Percentiles rank a stretch among this genome's conserved stretches.
These are phyloP conservation scores for Rhabdophis nuchalis DNA, from an alignment of 2,797 vertebrate species.

Conservation along the genomic window DNA sequence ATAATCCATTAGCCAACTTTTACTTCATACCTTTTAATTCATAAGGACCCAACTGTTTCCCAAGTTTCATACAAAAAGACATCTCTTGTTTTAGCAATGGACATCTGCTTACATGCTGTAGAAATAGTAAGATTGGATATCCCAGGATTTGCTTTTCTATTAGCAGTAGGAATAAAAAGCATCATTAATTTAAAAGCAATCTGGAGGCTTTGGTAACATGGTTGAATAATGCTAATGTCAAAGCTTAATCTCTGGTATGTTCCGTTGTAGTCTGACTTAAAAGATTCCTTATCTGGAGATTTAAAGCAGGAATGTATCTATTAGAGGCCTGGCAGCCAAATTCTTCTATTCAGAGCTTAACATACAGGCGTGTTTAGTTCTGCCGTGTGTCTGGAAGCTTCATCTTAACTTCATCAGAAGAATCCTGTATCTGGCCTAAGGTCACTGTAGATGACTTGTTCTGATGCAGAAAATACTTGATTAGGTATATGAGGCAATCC, in stretches of 20 bases:
- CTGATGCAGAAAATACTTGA: background rate
- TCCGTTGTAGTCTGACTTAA: background rate
- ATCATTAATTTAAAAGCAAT: background rate
- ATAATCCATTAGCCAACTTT: conserved; percentile 14
- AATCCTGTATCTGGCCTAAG: background rate
- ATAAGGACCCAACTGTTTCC: background rate
- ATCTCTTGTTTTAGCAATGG: background rate
- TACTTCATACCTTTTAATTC: background rate
- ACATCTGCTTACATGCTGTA: conserved; percentile 1
- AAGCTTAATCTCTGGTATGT: background rate
- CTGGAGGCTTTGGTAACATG: fast-evolving
- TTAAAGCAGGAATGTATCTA: background rate
- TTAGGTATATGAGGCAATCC: background rate
- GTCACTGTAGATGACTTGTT: background rate
- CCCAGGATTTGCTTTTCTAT: background rate
- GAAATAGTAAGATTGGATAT: background rate
- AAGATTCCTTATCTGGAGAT: conserved; percentile 3
- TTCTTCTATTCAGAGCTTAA: background rate
- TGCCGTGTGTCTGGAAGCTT: background rate
- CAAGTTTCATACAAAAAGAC: background rate
- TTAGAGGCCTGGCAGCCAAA: background rate
- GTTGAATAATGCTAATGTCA: background rate
- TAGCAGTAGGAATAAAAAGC: background rate
- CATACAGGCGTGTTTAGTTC: background rate
- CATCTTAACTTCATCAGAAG: background rate